phyloP scores from a whole-genome alignment of 2,888 invertebrate species.

The Macaria liturata region DNA sequence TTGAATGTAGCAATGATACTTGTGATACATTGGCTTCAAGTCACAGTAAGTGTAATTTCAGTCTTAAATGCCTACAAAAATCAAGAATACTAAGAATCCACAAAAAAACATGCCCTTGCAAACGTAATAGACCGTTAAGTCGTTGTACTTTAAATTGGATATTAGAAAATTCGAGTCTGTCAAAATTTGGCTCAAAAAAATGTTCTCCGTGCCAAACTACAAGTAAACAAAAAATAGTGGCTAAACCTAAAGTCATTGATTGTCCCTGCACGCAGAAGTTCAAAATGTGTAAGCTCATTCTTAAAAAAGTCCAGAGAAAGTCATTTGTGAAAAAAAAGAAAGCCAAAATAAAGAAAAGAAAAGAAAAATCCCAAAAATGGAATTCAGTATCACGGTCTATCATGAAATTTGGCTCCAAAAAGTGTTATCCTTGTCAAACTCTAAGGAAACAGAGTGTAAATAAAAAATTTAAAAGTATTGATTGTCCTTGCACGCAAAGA shows the following conservation, averaged over 20 bases:
- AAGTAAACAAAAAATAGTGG: too few relatives aligned
- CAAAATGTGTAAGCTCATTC: neutral
- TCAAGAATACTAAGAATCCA: neutral
- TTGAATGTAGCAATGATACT: conserved; percentile 15
- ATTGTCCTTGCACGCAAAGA: neutral
- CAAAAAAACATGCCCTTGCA: neutral
- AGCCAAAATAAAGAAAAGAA: neutral
- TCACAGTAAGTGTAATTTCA: too few relatives aligned
- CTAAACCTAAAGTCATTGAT: neutral
- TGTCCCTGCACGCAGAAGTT: neutral
- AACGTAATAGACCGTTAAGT: too few relatives aligned
- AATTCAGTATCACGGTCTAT: too few relatives aligned
- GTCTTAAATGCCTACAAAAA: too few relatives aligned
- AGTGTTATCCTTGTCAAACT: too few relatives aligned
- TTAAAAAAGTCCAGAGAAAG: neutral
- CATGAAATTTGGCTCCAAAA: too few relatives aligned
- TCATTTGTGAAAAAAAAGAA: too few relatives aligned
- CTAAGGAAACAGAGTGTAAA: neutral
- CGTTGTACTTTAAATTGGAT: too few relatives aligned
- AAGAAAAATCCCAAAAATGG: conserved; percentile 8
- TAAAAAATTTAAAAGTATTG: neutral
- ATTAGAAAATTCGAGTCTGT: too few relatives aligned
- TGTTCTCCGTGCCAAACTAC: too few relatives aligned
- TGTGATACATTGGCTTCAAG: conserved; percentile 7
- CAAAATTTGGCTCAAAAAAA: too few relatives aligned